A percentile compares a stretch with the other conserved stretches of the same genome.
Evolutionary conservation across 1,140 invertebrate genomes (phyloP).

Genomic region (Pinna nobilis): DNA sequence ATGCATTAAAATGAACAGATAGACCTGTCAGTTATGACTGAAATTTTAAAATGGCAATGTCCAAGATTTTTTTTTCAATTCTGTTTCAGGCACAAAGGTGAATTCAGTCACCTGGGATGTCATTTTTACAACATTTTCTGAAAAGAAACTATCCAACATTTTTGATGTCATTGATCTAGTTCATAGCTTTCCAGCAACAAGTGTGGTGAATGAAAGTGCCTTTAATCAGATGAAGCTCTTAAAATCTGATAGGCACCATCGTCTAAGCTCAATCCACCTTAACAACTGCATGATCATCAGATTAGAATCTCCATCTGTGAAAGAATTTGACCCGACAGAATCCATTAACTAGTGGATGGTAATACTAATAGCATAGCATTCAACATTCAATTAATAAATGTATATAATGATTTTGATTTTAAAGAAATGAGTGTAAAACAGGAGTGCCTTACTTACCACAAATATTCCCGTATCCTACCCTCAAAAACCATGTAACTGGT

Average conservation of each 20-base stretch:
- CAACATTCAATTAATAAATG: neutral
- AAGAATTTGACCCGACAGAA: constrained; percentile 7
- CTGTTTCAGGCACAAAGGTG: too few relatives aligned
- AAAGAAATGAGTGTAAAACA: too few relatives aligned
- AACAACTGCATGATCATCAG: constrained; percentile 23
- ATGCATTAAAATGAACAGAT: too few relatives aligned
- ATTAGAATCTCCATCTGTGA: constrained; percentile 4
- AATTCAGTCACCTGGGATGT: neutral
- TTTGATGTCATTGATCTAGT: constrained; percentile 8
- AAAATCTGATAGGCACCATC: constrained; percentile 10
- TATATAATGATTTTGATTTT: too few relatives aligned
- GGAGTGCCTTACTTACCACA: too few relatives aligned
- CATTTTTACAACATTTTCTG: neutral
- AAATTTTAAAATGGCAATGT: too few relatives aligned
- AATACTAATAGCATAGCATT: neutral
- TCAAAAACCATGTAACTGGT: too few relatives aligned
- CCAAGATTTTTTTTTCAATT: too few relatives aligned
- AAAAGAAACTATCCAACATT: constrained; percentile 1
- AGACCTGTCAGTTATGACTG: too few relatives aligned
- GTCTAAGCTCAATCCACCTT: neutral
- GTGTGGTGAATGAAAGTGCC: constrained; percentile 16
- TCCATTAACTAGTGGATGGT: constrained; percentile 7
- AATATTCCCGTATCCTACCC: too few relatives aligned
- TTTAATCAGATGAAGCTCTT: constrained; percentile 28
- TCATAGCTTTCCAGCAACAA: constrained; percentile 9